Conservation (phyloP, 2,888 invertebrate species). For the Drosophila robusta region DNA sequence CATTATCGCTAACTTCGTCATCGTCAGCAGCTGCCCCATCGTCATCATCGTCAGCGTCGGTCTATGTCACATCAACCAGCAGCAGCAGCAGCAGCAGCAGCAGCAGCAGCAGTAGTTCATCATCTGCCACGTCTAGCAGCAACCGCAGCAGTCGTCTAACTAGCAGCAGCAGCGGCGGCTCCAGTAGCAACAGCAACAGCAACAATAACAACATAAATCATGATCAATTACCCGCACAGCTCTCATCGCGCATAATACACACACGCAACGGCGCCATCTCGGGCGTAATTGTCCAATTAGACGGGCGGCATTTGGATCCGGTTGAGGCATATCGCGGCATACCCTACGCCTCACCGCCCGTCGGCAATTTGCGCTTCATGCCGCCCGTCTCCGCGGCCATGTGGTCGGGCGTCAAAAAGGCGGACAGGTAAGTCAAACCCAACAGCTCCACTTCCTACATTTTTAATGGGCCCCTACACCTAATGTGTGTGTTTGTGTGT, state of each 20-base stretch:
- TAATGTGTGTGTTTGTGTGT: slow-evolving; percentile 1
- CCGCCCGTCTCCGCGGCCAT: slow-evolving; percentile 97
- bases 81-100: slow-evolving; percentile 40
- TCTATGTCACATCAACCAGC: slow-evolving; percentile 28
- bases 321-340: slow-evolving; percentile 97
- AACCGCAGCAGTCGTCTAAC: slow-evolving; percentile 38
- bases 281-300: slow-evolving; percentile 93
- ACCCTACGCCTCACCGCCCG: slow-evolving; percentile 97
- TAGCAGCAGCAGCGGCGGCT: slow-evolving; percentile 45
- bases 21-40: slow-evolving; percentile 37
- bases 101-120: slow-evolving; percentile 51
- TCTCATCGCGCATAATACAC: slow-evolving; percentile 93
- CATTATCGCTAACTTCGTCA: slow-evolving; percentile 72
- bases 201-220: slow-evolving; percentile 79
- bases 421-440: slow-evolving; percentile 87
- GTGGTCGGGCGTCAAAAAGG: slow-evolving; percentile 95
- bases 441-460: slow-evolving; percentile 10
- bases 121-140: slow-evolving; percentile 41
- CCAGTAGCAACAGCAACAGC: slow-evolving; percentile 47
- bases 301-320: slow-evolving; percentile 92
- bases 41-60: slow-evolving; percentile 47
- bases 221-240: slow-evolving; percentile 85
- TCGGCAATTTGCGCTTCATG: slow-evolving; percentile 96
- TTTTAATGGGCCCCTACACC: slow-evolving; percentile 16
- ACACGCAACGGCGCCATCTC: slow-evolving; percentile 95